phyloP scores from a whole-genome alignment of 1,140 invertebrate genomes.

The Acyrthosiphon pisum region DNA sequence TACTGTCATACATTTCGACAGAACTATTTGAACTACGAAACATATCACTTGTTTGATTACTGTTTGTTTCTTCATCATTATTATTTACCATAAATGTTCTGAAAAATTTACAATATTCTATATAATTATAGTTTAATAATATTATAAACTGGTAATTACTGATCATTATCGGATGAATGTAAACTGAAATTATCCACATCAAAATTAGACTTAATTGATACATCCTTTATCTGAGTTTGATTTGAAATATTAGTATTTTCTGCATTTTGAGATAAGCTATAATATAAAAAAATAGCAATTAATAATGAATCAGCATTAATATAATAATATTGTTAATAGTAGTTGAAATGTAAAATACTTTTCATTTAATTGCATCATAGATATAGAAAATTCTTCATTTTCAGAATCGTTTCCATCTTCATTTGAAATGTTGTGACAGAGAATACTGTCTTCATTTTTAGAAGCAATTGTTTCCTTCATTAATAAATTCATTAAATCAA shows the following conservation, averaged over 20 bases:
- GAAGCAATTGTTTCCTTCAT: constrained; percentile 21
- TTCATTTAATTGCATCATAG: constrained; percentile 38
- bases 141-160: neutral
- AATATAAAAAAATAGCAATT: neutral
- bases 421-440: constrained; percentile 7
- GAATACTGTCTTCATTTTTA: constrained; percentile 13
- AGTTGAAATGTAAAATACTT: neutral
- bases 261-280: constrained; percentile 10
- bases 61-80: constrained; percentile 7
- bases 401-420: constrained; percentile 32
- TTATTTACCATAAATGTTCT: constrained; percentile 21
- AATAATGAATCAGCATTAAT: neutral
- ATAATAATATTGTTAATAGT: neutral
- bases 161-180: neutral
- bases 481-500: constrained; percentile 53
- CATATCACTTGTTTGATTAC: constrained; percentile 4
- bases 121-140: neutral
- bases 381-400: constrained; percentile 33
- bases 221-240: neutral
- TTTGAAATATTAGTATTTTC: neutral
- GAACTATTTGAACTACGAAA: constrained; percentile 17
- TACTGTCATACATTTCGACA: neutral
- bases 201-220: neutral
- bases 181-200: neutral
- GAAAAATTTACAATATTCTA: neutral